Base-by-base conservation (phyloP, 1,140 invertebrate species). In the Drosophila orosa region DNA sequence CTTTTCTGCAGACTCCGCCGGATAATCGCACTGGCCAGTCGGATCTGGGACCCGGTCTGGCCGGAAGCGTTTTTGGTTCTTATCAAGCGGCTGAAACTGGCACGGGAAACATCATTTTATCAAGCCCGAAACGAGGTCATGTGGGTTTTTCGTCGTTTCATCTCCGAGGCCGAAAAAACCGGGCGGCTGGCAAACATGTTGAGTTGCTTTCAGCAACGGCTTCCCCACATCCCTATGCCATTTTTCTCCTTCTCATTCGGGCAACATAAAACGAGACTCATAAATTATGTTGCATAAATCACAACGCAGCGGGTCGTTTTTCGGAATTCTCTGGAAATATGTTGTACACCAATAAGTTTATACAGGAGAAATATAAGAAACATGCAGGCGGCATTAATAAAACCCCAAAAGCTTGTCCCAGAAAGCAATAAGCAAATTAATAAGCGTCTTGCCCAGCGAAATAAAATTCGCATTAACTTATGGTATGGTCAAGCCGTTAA, bases 241-340 rank as follows among this genome's bases (percentile, higher is more conserved):
- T 66, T 29, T 50, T 35, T 56, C 17, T 33, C 31, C 39, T 33
- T 47, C 27, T 31, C 48, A 13, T 19, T 55, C 44, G 27, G 60
- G 29, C 15, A 39, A 55, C 66, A 61, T 69, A 72, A 83, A 84
- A 80, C 62, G 81, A 77, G 66, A 61, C 50, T 78, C 82, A 84
- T 84, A 81, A 86, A 84, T 86, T 62, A 84, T 69, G 73, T 62
- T 62, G 82, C 78, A 84, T 84, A 86, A 86, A 81, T 86, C 81
- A 84, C 77, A 57, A 33, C 61, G 42, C 62, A 66, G 42, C 39
- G 22, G 25, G 29, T 68, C 17, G 44, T 24, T n/a, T n/a, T 55
- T 48, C 47, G 37, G 40, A 31, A 50, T 60, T 69, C 24, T 31
- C 22, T 31, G 8, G 25, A 25, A 35, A 40, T 50, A 40, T 66